Conservation (phyloP, 2,888 invertebrate species). For the Cordilura impudica region DNA sequence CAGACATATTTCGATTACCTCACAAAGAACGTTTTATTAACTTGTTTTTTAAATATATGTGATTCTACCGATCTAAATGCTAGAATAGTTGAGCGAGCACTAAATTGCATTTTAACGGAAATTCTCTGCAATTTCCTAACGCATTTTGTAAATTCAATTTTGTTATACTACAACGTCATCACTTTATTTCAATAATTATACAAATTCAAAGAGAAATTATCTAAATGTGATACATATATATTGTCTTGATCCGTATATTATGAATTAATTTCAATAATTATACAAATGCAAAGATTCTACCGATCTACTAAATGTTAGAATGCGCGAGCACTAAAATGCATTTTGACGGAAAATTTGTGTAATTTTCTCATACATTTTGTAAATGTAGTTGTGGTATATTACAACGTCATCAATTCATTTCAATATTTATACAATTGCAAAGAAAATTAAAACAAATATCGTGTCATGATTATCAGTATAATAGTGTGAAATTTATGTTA, state of each 20-base stretch:
- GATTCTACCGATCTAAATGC: constrained; percentile 42
- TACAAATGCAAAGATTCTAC: too few species aligned
- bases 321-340: constrained; percentile 39
- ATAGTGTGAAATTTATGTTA: too few species aligned
- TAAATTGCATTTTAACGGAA: constrained; percentile 37
- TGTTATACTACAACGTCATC: not conserved
- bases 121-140: too few species aligned
- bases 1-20: constrained; percentile 24
- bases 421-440: too few species aligned
- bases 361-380: not conserved
- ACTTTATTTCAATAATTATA: not conserved
- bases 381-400: not conserved
- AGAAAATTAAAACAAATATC: too few species aligned
- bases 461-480: too few species aligned
- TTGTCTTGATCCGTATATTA: too few species aligned
- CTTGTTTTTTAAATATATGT: not conserved
- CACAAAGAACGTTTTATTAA: not conserved
- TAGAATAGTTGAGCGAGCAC: constrained; percentile 41
- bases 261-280: too few species aligned
- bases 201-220: too few species aligned
- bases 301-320: constrained; percentile 51
- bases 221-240: not conserved
- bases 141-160: too few species aligned
- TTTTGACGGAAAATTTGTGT: constrained; percentile 6
- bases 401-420: constrained; percentile 21